A percentile compares a stretch with the other conserved stretches of the same genome.
These are phyloP conservation scores for Poecilia picta DNA, from an alignment of 2,797 vertebrate species.

Conservation along the genomic window DNA sequence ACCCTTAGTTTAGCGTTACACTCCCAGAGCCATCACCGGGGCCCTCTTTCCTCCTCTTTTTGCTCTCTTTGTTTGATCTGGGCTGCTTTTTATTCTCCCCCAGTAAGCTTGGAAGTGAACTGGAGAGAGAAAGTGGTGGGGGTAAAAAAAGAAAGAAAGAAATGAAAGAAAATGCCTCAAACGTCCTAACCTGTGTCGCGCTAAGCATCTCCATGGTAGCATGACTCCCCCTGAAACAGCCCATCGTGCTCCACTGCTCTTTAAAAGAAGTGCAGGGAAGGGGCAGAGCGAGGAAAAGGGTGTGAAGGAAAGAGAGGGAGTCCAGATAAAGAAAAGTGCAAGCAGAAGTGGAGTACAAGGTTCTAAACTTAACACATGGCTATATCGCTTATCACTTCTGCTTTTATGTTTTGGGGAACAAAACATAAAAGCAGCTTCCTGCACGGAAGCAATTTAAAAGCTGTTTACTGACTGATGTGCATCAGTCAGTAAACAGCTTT, in stretches of 20 bases:
- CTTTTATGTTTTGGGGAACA: conserved; percentile 43
- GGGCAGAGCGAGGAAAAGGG: conserved; percentile 41
- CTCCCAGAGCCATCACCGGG: conserved; percentile 43
- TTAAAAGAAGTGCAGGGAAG: conserved; percentile 64
- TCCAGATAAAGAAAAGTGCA: conserved; percentile 41
- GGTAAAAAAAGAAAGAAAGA: background rate
- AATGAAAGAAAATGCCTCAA: conserved; percentile 68
- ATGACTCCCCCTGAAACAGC: conserved; percentile 66
- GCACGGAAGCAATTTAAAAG: background rate
- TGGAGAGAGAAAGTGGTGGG: background rate
- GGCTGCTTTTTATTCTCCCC: conserved; percentile 57
- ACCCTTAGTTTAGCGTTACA: conserved; percentile 54
- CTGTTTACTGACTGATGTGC: background rate
- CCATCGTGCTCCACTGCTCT: conserved; percentile 72
- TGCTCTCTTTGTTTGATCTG: conserved; percentile 44
- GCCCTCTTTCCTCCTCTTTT: conserved; percentile 13
- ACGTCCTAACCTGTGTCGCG: conserved; percentile 68
- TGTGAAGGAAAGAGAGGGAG: conserved; percentile 24
- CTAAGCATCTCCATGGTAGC: conserved; percentile 75
- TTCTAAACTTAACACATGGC: conserved; percentile 44
- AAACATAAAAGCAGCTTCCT: background rate
- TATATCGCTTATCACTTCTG: conserved; percentile 55
- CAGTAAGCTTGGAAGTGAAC: conserved; percentile 59
- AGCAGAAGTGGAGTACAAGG: conserved; percentile 37
- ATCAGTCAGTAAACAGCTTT: background rate